phyloP scores from a whole-genome alignment of 2,113 vertebrate species.

The Phainopepla nitens region DNA sequence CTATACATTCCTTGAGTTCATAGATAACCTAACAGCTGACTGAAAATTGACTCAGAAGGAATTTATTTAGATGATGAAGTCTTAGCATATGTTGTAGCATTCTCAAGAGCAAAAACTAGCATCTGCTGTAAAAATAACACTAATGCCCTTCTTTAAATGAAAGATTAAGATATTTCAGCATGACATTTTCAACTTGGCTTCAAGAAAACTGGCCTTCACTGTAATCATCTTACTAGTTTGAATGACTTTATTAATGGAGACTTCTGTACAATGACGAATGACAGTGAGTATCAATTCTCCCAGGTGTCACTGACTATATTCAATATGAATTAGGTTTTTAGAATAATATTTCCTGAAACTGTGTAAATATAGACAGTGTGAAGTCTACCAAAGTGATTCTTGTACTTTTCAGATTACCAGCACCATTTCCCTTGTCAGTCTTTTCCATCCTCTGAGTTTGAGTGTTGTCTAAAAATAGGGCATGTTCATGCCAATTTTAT shows the following conservation, averaged over 20 bases:
- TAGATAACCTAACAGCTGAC: neutral
- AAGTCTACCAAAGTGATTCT: neutral
- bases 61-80: neutral
- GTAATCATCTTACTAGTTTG: neutral
- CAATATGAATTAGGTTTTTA: neutral
- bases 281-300: neutral
- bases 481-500: neutral
- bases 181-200: neutral
- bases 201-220: neutral
- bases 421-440: neutral
- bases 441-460: neutral
- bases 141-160: neutral
- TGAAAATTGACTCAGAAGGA: neutral
- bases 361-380: neutral
- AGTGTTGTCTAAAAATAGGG: neutral
- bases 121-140: neutral
- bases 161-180: neutral
- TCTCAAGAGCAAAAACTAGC: neutral
- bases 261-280: neutral
- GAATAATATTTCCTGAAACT: neutral
- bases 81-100: neutral
- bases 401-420: neutral
- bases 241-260: neutral
- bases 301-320: neutral
- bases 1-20: no score